Evolutionary conservation across 2,113 vertebrate species (phyloP), one percentile per base, ranked within the genome.

Genomic region (Potamarius usumacintae): DNA sequence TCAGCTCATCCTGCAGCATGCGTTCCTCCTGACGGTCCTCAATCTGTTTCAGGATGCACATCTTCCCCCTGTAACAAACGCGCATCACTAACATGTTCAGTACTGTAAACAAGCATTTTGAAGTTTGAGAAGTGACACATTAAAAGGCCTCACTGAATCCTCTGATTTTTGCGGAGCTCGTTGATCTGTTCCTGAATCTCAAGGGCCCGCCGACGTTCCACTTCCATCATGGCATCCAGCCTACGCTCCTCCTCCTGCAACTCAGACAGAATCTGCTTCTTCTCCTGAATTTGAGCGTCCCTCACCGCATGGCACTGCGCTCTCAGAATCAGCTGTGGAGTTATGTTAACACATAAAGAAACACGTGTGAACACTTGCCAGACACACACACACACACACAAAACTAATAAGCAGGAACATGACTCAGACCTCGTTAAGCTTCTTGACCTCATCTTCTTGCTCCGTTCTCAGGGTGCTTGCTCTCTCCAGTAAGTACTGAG

Each of bases 241-340:
- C 96, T 94, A 90, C 89, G 94, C 88, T 97, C 96, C 88, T 99
- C 98, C 7, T 95, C 94, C 1, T 89, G 82, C 89, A 97, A 0
- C 90, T 98, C 96, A 0, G 82, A 89, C 0, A 90, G 77, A 4
- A 97, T 96, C 90, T 95, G 92, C 88, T 89, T 90, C 94, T 96
- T 99, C 93, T 99, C 97, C 6, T 96, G 91, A 82, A 97, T 94
- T 89, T 99, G 98, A 0, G 92, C 90, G 3, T 98, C 97, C 0
- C 96, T 93, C 55, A 96, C 95, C 27, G 97, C 96, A n/a, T 97
- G 96, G 90, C 97, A 98, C 89, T 97, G 96, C 85, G 96, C 95
- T 0, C 92, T 93, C 8, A 96, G 93, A 90, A 99, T 96, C 88
- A 96, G 84, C 97, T 98, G 92, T 0, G 5, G 6, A 85, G 50